These are phyloP conservation scores for Poecilus cupreus DNA, from an alignment of 2,888 invertebrate species.

Conservation along the genomic window DNA sequence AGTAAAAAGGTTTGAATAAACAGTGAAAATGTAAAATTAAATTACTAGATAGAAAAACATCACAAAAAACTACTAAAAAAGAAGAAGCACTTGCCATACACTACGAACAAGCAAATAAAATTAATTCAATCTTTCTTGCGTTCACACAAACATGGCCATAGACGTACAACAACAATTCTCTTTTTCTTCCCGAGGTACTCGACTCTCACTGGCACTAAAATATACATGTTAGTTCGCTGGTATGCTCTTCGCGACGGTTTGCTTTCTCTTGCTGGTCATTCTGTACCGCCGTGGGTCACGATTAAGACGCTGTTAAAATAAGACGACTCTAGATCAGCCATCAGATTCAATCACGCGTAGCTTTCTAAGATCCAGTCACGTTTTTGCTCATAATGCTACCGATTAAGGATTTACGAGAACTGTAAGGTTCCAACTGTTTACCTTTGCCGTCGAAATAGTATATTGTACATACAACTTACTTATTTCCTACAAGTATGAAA, in stretches of 20 bases:
- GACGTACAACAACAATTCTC: background rate
- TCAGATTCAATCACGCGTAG: constrained; percentile 15
- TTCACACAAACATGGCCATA: background rate
- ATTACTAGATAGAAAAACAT: no score
- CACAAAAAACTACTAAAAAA: no score
- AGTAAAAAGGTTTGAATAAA: no score
- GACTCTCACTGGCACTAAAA: constrained; percentile 22
- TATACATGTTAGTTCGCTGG: background rate
- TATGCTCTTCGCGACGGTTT: background rate
- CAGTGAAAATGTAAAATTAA: no score
- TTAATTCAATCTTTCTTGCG: background rate
- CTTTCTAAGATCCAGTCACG: background rate
- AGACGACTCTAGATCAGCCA: background rate
- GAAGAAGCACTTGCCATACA: no score
- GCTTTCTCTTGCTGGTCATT: background rate
- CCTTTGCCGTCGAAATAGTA: no score
- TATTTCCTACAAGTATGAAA: no score
- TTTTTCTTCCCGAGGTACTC: background rate
- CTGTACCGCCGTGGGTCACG: background rate
- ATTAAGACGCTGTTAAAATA: background rate
- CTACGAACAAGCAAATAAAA: background rate
- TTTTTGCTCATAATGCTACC: background rate
- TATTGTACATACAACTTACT: no score
- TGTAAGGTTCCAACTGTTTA: no score
- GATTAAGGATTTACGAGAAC: background rate